Evolutionary conservation across 2,888 invertebrate species (phyloP).

Genomic region (Dioctria rufipes): DNA sequence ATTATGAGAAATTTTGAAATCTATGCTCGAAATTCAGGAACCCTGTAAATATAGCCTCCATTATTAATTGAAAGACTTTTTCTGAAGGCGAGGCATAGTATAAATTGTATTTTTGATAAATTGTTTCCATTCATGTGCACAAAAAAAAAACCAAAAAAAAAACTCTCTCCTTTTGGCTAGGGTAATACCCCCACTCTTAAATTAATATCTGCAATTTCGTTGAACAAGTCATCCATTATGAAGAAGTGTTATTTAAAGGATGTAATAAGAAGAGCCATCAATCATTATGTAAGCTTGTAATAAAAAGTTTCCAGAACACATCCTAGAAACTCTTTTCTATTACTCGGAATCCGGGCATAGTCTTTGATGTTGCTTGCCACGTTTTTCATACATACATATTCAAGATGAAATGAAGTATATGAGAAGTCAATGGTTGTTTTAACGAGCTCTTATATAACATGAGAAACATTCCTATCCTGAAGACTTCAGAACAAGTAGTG

Average conservation of each 20-base stretch:
- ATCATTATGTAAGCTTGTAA: slow-evolving; percentile 12
- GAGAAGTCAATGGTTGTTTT: slow-evolving; percentile 8
- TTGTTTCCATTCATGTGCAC: too few species aligned
- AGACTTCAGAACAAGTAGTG: slow-evolving; percentile 13
- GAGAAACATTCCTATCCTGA: slow-evolving; percentile 10
- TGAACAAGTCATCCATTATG: too few species aligned
- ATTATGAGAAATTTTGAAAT: too few species aligned
- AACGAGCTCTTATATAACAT: slow-evolving; percentile 12
- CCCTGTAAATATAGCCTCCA: too few species aligned
- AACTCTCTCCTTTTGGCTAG: too few species aligned
- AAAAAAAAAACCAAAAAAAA: too few species aligned
- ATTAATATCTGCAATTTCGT: too few species aligned
- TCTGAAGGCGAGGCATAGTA: too few species aligned
- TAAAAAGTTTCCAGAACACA: slow-evolving; percentile 22
- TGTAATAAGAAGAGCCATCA: slow-evolving; percentile 34
- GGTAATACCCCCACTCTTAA: too few species aligned
- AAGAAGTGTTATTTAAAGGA: slow-evolving; percentile 12
- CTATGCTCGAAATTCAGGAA: too few species aligned
- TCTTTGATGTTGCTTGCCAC: slow-evolving; percentile 6
- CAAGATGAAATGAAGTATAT: slow-evolving; percentile 23
- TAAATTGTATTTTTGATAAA: too few species aligned
- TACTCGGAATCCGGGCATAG: neutral
- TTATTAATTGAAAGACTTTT: too few species aligned
- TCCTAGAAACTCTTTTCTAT: slow-evolving; percentile 20
- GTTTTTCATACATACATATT: slow-evolving; percentile 14